Evolutionary conservation across 2,888 invertebrate genomes (phyloP), one percentile per base, ranked within the genome.

Genomic region (Vanessa cardui): DNA sequence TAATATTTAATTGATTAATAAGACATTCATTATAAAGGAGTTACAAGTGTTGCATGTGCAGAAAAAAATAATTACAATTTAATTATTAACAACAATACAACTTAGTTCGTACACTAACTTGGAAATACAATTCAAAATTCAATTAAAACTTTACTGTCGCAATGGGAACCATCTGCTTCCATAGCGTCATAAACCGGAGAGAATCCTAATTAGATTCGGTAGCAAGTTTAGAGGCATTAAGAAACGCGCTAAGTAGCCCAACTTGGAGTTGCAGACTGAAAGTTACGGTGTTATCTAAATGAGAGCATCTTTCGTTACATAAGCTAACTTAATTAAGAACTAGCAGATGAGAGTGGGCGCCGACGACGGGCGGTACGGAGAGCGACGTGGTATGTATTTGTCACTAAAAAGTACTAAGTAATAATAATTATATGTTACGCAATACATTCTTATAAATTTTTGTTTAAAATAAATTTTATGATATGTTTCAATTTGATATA

Each of bases 291-390:
- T 92, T 93, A 93, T 93, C 93, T 93, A 92, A 92, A 93, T 93
- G 93, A 93, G 93, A 90, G 89, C 93, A 92, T 93, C 93, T 92
- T 91, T 91, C 92, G 93, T 93, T 93, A 93, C 92, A 91, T 93
- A 93, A 93, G 92, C 93, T 93, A 92, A 93, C 92, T 93, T 93
- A 93, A 93, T 93, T 93, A 93, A 93, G 93, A 93, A 92, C 87
- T 92, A 88, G 88, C 88, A 90, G 93, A 92, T 92, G 92, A 90
- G 92, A 90, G 88, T 88, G 89, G 91, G 91, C 85, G 92, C 87
- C 87, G 86, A 82, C 87, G 86, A 82, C 85, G 90, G 87, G 87
- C 79, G 85, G 87, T 78, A 68, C 63, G 73, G 67, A 79, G 20
- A 18, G 86, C 78, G 15, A 5, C 74, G 76, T 72, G 81, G 90